Evolutionary conservation across 2,113 vertebrate genomes (phyloP).

Genomic region (Progne subis): DNA sequence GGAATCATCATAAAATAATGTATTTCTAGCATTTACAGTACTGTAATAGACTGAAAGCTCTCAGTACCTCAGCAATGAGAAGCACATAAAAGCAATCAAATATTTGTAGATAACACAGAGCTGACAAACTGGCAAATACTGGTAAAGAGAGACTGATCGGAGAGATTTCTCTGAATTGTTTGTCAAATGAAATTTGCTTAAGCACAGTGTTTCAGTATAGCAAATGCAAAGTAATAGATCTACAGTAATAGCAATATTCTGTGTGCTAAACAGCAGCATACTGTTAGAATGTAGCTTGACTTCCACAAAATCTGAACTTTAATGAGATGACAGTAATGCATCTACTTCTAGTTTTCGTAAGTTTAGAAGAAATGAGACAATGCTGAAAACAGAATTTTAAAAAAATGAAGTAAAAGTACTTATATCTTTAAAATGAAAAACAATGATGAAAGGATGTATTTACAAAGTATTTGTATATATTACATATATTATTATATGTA

Average conservation of each 20-base stretch:
- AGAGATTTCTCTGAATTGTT: neutral
- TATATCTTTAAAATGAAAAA: neutral
- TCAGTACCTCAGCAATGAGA: neutral
- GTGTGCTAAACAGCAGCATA: neutral
- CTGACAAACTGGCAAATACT: neutral
- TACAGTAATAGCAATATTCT: neutral
- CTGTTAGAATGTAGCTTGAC: neutral
- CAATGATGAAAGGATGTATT: neutral
- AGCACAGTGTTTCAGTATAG: neutral
- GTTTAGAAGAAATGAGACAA: neutral
- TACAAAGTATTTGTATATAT: neutral
- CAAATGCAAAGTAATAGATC: neutral
- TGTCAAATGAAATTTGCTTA: neutral
- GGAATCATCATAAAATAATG: neutral
- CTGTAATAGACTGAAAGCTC: neutral
- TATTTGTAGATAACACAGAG: neutral
- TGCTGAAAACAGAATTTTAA: neutral
- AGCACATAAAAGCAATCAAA: neutral
- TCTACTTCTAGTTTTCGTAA: neutral
- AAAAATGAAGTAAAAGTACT: neutral
- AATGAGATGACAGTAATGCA: neutral
- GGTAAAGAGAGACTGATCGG: neutral
- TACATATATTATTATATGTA: no score
- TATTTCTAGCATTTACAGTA: neutral
- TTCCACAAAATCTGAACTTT: neutral